A percentile compares a stretch with the other conserved stretches of the same genome.
Conservation (phyloP, 1,140 invertebrate genomes). For the Papilio dardanus region DNA sequence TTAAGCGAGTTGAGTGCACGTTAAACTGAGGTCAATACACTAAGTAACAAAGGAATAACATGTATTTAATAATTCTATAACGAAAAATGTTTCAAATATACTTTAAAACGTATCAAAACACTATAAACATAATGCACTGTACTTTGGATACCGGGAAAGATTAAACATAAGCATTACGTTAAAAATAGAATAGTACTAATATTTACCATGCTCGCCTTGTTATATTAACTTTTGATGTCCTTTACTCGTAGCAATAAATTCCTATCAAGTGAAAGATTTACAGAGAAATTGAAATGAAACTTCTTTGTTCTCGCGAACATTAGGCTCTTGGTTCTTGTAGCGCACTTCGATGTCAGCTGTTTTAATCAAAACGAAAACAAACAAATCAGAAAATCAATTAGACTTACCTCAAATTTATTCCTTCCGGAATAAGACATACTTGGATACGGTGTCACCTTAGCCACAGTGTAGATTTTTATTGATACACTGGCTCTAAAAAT, state of each 20-base stretch:
- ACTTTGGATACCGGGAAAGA: conserved; percentile 29
- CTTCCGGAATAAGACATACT: conserved; percentile 83
- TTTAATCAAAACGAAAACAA: conserved; percentile 79
- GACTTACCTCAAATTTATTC: conserved; percentile 84
- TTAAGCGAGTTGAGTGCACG: conserved; percentile 51
- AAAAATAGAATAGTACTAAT: conserved; percentile 15
- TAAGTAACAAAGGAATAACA: conserved; percentile 51
- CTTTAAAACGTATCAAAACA: background rate
- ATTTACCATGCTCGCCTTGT: conserved; percentile 7
- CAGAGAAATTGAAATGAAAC: background rate
- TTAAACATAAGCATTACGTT: conserved; percentile 11
- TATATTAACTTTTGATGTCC: background rate
- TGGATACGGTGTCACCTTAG: conserved; percentile 75
- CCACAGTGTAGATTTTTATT: conserved; percentile 68
- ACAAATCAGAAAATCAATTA: conserved; percentile 58
- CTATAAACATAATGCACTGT: conserved; percentile 9
- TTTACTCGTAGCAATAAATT: background rate
- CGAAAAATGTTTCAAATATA: conserved; percentile 11
- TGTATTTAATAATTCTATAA: background rate
- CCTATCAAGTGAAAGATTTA: background rate
- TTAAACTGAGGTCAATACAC: conserved; percentile 55
- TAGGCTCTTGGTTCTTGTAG: conserved; percentile 26
- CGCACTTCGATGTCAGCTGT: conserved; percentile 73
- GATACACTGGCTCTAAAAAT: conserved; percentile 53
- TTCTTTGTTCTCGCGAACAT: conserved; percentile 32